A percentile compares a stretch with the other conserved stretches of the same genome.
These are phyloP conservation scores for Neoniphon sammara DNA, from an alignment of 2,797 vertebrate genomes.

Conservation along the genomic window DNA sequence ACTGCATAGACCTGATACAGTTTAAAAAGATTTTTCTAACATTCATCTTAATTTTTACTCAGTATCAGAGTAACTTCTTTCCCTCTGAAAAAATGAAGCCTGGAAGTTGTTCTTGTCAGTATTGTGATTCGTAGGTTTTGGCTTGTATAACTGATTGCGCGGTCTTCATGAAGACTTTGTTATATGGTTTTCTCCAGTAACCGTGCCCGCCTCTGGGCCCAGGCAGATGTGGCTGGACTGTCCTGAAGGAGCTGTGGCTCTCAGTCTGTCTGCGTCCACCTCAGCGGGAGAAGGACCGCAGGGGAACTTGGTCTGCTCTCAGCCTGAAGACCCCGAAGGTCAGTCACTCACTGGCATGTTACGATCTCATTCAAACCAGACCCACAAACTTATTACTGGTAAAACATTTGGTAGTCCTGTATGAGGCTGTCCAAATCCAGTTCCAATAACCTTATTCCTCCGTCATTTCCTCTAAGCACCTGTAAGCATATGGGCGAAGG, in stretches of 20 bases:
- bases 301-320: slow-evolving; percentile 58
- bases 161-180: background rate
- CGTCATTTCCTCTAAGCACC: background rate
- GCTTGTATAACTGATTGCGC: background rate
- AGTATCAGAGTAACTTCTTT: no score
- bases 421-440: no score
- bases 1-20: no score
- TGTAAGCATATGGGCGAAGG: background rate
- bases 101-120: no score
- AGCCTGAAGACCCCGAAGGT: slow-evolving; percentile 53
- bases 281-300: slow-evolving; percentile 74
- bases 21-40: no score
- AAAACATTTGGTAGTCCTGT: background rate
- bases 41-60: no score
- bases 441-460: background rate
- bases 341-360: background rate
- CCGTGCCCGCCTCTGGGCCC: slow-evolving; percentile 27
- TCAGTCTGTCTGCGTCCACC: slow-evolving; percentile 76
- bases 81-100: no score
- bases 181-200: slow-evolving; percentile 54
- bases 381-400: background rate
- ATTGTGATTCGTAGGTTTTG: no score
- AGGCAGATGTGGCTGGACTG: slow-evolving; percentile 65
- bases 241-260: slow-evolving; percentile 56
- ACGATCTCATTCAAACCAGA: background rate